Base-by-base conservation (phyloP, 2,888 invertebrate species). In the Tethea ocularis region DNA sequence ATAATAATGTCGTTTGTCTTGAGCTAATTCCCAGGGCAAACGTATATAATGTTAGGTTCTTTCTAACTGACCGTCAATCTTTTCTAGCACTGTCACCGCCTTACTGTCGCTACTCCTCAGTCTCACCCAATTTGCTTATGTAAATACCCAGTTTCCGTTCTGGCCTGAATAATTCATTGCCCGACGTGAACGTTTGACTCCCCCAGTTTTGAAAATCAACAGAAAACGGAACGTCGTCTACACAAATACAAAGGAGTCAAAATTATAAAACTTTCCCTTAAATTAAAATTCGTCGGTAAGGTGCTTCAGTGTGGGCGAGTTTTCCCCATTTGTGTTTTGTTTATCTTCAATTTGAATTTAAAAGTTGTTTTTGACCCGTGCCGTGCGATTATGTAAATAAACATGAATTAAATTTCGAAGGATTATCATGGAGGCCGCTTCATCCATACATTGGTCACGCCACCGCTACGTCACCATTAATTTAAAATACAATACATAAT, bases 51-150 rank as follows among this genome's bases (percentile, higher is more conserved):
- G 17, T 41, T 36, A 41, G 41, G 62, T 66, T 71, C 71, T 71
- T 66, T 73, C 71, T 73, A 71, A 74, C 70, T 73, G 67, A 62
- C 57, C 62, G 68, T 67, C 69, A 69, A 71, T 68, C 68, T 71
- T 72, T 69, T 67, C 68, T 66, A 67, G 67, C 46, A n/a, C 46
- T 46, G 46, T 46, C 46, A 46, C 46, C 46, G 20, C 46, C 46
- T 67, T 70, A 71, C 71, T 72, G 76, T 72, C 74, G 71, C 71
- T 66, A 67, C 61, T 72, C 73, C 75, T 80, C 78, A 78, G 73
- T 77, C 86, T 88, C 88, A 90, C 87, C 87, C 91, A 91, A 91
- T 91, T 91, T 91, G 88, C 90, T 91, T 92, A 91, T 91, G 92
- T 91, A 92, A 92, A 92, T 91, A 91, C 89, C 82, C 87, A 87